Conservation (phyloP, 2,113 vertebrate genomes). For the Rhinolophus ferrumequinum region DNA sequence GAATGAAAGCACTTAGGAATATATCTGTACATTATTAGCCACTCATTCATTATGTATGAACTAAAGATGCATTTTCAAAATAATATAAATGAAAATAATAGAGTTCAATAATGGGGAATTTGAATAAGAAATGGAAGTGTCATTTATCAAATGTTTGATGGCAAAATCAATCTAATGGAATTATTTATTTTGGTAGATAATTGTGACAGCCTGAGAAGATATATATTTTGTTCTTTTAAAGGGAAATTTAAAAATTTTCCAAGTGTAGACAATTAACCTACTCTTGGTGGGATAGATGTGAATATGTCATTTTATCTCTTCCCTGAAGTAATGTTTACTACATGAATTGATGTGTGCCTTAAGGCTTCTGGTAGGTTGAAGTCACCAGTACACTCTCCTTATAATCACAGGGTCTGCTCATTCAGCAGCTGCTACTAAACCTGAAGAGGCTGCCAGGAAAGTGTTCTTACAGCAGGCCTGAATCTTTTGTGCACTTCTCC, state of each 20-base stretch:
- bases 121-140: conserved; percentile 39
- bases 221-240: not conserved
- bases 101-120: not conserved
- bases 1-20: conserved; percentile 57
- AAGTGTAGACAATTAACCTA: not conserved
- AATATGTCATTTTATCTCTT: not conserved
- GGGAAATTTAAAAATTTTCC: not conserved
- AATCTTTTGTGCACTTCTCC: not conserved
- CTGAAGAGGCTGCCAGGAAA: not conserved
- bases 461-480: not conserved
- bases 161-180: conserved; percentile 42
- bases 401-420: not conserved
- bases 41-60: conserved; percentile 66
- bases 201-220: not conserved
- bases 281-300: not conserved
- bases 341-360: not conserved
- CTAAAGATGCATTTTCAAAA: conserved; percentile 61
- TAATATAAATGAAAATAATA: conserved; percentile 57
- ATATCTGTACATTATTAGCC: conserved; percentile 59
- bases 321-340: not conserved
- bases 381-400: not conserved
- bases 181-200: conserved; percentile 23
- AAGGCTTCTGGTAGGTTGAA: not conserved
- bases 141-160: not conserved
- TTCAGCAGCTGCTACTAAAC: not conserved